These are phyloP conservation scores for Sebastes paucispinis DNA, from an alignment of 2,797 vertebrate genomes.

Conservation along the genomic window DNA sequence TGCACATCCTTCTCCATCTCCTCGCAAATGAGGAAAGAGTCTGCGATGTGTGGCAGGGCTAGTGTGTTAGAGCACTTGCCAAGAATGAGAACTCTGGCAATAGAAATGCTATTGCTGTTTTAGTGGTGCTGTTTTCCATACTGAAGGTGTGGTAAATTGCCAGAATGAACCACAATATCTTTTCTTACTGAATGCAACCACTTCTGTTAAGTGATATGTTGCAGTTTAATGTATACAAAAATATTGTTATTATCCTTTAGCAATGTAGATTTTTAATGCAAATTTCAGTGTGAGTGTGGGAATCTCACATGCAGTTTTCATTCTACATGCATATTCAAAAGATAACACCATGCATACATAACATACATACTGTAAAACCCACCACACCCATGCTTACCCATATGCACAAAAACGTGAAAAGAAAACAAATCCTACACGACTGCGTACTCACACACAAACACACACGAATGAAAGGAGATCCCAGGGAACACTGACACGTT, in stretches of 20 bases:
- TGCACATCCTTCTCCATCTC: conserved; percentile 65
- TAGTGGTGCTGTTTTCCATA: not conserved
- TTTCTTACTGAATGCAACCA: not conserved
- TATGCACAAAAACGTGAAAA: conserved; percentile 9
- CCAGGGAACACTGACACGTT: conserved; percentile 63
- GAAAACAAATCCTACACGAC: conserved; percentile 35
- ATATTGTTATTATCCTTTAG: not conserved
- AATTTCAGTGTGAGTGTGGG: conserved; percentile 30
- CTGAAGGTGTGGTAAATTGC: conserved; percentile 3
- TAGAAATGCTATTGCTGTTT: conserved; percentile 7
- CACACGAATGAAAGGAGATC: conserved; percentile 43
- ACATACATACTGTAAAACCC: conserved; percentile 12
- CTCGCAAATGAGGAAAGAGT: conserved; percentile 59
- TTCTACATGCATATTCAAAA: conserved; percentile 13
- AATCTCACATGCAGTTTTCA: conserved; percentile 10
- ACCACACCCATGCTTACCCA: conserved; percentile 15
- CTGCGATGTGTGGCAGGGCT: conserved; percentile 30
- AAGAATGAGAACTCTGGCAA: conserved; percentile 34
- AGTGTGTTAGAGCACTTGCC: conserved; percentile 25
- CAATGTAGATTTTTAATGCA: conserved; percentile 9
- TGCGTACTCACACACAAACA: not conserved
- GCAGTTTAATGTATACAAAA: not conserved
- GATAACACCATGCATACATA: conserved; percentile 11
- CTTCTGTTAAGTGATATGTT: not conserved
- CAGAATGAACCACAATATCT: not conserved